These are phyloP conservation scores for Platanista minor DNA, from an alignment of 2,113 vertebrate genomes.

Conservation along the genomic window DNA sequence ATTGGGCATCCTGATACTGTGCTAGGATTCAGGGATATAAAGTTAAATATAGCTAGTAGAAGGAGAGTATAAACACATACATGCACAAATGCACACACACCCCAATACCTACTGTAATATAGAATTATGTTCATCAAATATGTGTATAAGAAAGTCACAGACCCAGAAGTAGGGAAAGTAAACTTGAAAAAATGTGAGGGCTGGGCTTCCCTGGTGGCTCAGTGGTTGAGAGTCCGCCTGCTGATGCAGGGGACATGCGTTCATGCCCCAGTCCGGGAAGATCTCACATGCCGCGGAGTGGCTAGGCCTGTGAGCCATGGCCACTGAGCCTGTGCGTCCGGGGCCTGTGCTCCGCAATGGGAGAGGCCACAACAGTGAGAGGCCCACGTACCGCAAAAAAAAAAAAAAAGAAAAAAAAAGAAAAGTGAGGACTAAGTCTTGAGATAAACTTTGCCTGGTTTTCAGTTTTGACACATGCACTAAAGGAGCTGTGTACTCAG, in stretches of 20 bases:
- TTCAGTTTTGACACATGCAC: not conserved
- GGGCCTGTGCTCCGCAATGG: no score
- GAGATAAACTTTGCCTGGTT: not conserved
- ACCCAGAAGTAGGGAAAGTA: not conserved
- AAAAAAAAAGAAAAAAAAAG: no score
- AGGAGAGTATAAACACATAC: not conserved
- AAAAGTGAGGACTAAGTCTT: not conserved
- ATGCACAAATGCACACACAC: not conserved
- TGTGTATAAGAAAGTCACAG: not conserved
- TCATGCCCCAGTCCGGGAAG: no score
- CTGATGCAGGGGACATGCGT: no score
- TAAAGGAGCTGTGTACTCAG: not conserved
- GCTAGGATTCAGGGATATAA: not conserved
- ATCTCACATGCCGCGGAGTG: no score
- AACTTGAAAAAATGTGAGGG: not conserved
- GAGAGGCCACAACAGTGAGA: no score
- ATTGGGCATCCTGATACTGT: not conserved
- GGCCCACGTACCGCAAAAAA: no score
- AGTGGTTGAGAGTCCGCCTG: no score
- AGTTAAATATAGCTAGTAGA: not conserved
- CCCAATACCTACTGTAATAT: not conserved
- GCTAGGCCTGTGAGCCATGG: no score
- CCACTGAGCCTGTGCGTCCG: accelerated
- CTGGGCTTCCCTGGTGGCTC: no score
- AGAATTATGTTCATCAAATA: not conserved